Evolutionary conservation across 2,113 vertebrate genomes (phyloP).

Genomic region (Nycticryphes semicollaris): DNA sequence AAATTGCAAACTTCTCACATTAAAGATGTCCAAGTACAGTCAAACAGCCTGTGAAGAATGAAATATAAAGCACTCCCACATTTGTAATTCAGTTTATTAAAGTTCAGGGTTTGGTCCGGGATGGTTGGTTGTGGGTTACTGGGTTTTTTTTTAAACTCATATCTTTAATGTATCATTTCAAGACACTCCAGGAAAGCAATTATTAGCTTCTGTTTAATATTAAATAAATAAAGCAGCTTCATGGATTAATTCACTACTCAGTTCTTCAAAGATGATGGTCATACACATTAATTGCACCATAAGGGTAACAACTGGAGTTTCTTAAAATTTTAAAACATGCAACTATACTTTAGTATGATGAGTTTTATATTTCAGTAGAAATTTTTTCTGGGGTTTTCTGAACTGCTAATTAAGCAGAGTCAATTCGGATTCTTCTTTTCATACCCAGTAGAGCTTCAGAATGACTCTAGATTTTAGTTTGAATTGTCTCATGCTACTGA

Average conservation of each 20-base stretch:
- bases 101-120: background rate
- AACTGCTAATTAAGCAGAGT: background rate
- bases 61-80: no score
- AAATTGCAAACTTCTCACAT: background rate
- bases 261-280: background rate
- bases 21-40: background rate
- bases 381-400: background rate
- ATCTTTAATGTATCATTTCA: background rate
- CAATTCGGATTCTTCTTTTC: background rate
- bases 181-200: background rate
- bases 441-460: background rate
- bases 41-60: no score
- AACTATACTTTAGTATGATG: background rate
- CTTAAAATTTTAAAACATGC: background rate
- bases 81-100: background rate
- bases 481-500: background rate
- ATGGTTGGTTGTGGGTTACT: no score
- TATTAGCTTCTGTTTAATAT: background rate
- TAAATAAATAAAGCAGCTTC: background rate
- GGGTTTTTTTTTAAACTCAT: background rate
- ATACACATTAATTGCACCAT: background rate
- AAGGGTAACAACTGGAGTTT: background rate
- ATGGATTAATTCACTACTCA: background rate
- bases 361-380: background rate
- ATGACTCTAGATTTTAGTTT: background rate